Percentiles rank a stretch among this genome's conserved stretches.
These are phyloP conservation scores for Gasteruption jaculator DNA, from an alignment of 2,888 invertebrate species.

Conservation along the genomic window DNA sequence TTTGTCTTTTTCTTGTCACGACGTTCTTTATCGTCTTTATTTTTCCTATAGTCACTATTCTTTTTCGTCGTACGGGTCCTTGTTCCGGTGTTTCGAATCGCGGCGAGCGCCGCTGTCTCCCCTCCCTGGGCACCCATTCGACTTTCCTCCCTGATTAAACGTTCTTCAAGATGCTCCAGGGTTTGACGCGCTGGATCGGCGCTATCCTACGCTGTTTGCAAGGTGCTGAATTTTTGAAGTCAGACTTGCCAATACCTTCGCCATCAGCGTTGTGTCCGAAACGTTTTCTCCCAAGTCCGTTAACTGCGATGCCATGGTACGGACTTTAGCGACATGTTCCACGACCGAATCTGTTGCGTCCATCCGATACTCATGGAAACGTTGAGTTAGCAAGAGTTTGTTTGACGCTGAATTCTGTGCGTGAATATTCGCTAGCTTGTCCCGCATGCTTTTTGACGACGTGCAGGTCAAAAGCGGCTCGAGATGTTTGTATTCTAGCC, in stretches of 20 bases:
- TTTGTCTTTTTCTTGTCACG: constrained; percentile 12
- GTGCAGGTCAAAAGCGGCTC: constrained; percentile 9
- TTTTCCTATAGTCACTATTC: constrained; percentile 1
- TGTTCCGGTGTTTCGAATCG: too few relatives aligned
- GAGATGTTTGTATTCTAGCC: constrained; percentile 9
- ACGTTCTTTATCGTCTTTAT: neutral
- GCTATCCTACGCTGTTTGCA: constrained; percentile 14
- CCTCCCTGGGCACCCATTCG: too few relatives aligned
- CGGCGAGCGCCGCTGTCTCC: too few relatives aligned
- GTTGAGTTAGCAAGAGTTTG: constrained; percentile 15
- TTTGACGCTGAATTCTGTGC: constrained; percentile 15
- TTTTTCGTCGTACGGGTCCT: constrained; percentile 1
- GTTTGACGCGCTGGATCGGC: constrained; percentile 7
- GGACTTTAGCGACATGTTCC: constrained; percentile 15
- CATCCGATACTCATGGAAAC: constrained; percentile 20
- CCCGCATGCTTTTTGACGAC: constrained; percentile 9
- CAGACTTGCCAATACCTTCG: constrained; percentile 14
- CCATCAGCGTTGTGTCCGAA: constrained; percentile 16
- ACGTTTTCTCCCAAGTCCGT: constrained; percentile 17
- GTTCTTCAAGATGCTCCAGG: too few relatives aligned
- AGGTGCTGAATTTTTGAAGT: constrained; percentile 5
- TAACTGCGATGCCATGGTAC: constrained; percentile 17
- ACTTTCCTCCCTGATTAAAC: too few relatives aligned
- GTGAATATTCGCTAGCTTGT: constrained; percentile 14
- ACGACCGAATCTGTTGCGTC: constrained; percentile 13